Base-by-base conservation (phyloP, 2,888 invertebrate species). In the Campoplex capitator region DNA sequence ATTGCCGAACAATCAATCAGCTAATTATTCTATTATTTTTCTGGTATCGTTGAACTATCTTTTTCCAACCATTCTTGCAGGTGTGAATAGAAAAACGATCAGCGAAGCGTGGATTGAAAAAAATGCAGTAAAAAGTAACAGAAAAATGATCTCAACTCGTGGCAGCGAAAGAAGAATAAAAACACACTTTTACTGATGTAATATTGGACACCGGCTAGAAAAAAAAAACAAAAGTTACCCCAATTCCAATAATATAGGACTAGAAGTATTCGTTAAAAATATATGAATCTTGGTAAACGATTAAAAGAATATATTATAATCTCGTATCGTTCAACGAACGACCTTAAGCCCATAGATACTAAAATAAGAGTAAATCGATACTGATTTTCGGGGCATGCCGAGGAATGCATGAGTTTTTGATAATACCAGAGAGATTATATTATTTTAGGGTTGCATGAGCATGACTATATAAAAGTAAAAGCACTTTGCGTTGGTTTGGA, bases 381-480 rank as follows among this genome's bases (percentile, higher is more conserved):
- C 42, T 65, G 8, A 65, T 38, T 70, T 35, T 11, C 77, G 81
- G 68, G 87, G 81, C 87, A 87, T 87, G 87, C 48, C 65, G 18
- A 80, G 45, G 75, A 58, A 73, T 76, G 85, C 85, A 85, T 85
- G 85, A 71, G 73, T 81, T 81, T 42, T 76, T 23, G 56, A 48
- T 32, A 32, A 62, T 62, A 62, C 23, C 67, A 71, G 56, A 56
- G 65, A 51, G 56, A 76, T 23, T 45, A 73, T 16, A 73, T 73
- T 58, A 62, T 51, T 13, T 51, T 76, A 76, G 81, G 76, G 81
- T 76, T 85, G 85, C 85, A 85, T 85, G 85, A 35, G 81, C 85
- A 85, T 85, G 85, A 65, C 73, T 77, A 73, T 67, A 73, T 56
- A 38, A 23, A 73, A 77, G 71, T 56, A 77, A 45, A 76, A 73